Conservation (phyloP, 1,140 invertebrate species). For the Drosophila micromelanica region DNA sequence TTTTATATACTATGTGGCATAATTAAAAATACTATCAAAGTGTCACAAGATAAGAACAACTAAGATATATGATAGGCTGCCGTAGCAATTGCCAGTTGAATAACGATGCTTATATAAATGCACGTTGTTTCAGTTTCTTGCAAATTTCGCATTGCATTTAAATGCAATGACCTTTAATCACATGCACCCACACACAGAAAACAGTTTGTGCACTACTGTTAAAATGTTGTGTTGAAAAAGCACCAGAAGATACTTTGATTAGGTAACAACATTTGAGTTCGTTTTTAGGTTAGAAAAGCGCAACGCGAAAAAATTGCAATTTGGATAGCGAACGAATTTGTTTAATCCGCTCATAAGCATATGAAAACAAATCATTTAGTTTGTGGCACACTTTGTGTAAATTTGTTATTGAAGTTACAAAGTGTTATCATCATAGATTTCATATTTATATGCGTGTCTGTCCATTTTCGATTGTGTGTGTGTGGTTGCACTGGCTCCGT, state of each 20-base stretch:
- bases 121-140: conserved; percentile 16
- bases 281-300: conserved; percentile 77
- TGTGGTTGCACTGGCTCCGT: conserved; percentile 33
- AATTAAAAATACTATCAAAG: conserved; percentile 40
- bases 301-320: conserved; percentile 51
- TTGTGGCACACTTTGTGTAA: conserved; percentile 15
- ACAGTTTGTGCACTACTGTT: conserved; percentile 7
- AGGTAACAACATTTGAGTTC: conserved; percentile 72
- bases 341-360: conserved; percentile 21
- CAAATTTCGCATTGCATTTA: conserved; percentile 1
- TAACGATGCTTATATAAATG: conserved; percentile 51
- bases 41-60: conserved; percentile 43
- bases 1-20: conserved; percentile 24
- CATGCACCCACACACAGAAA: conserved; percentile 3
- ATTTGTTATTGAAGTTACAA: conserved; percentile 41
- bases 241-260: conserved; percentile 46
- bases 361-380: conserved; percentile 41
- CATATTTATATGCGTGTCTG: conserved; percentile 3
- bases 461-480: conserved; percentile 6
- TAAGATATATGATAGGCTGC: conserved; percentile 36
- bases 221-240: conserved; percentile 3
- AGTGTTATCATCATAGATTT: conserved; percentile 51
- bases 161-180: conserved; percentile 2
- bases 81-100: conserved; percentile 22
- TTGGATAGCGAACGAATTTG: conserved; percentile 15